Base-by-base conservation (phyloP, 92 coral and sea anemone genomes). In the Phenganax subtilis region DNA sequence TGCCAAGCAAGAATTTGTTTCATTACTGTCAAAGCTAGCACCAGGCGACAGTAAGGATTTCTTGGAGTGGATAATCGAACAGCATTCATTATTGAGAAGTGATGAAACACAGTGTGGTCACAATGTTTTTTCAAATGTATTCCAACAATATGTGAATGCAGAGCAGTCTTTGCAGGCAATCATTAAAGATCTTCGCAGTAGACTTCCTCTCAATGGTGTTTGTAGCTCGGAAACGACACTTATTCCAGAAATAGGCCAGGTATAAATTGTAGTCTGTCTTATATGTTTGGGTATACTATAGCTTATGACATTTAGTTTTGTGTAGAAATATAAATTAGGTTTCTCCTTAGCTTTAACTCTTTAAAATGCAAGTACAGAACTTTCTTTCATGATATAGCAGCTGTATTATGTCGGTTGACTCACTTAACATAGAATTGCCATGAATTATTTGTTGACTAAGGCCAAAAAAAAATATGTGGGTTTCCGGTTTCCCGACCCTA, bases 1-100 rank as follows among this genome's bases (percentile, higher is more conserved):
- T 47, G 94, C 90, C 27, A 85, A 88, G 84, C 60, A 71, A 15
- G 86, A 89, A 6, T 92, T 92, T 83, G 86, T 88, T 1, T 80
- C 81, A 2, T 64, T 90, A 25, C 82, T 92, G 58, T 81, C 92
- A 3, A 77, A 69, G 75, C 83, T 90, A 62, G 89, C 86, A 27
- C 94, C 94, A 0, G 73, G 76, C 28, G 87, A 82, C 11, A 80
- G 92, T 14, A 75, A 72, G 72, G 85, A 83, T 66, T 92, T 92
- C 55, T 73, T 92, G 9, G 82, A 82, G 14, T 92, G 97, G 97
- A 90, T 92, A 17, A 11, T 71, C 10, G 73, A 90, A 37, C 87
- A 86, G 51, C 85, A 91, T 66, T 84, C 85, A 14, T 76, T 59
- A 4, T 30, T 85, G 37, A 57, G 55, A 7, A 65, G 77, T 62